These are phyloP conservation scores for Psilopsiagon aurifrons DNA, from an alignment of 2,113 vertebrate species.

Conservation along the genomic window DNA sequence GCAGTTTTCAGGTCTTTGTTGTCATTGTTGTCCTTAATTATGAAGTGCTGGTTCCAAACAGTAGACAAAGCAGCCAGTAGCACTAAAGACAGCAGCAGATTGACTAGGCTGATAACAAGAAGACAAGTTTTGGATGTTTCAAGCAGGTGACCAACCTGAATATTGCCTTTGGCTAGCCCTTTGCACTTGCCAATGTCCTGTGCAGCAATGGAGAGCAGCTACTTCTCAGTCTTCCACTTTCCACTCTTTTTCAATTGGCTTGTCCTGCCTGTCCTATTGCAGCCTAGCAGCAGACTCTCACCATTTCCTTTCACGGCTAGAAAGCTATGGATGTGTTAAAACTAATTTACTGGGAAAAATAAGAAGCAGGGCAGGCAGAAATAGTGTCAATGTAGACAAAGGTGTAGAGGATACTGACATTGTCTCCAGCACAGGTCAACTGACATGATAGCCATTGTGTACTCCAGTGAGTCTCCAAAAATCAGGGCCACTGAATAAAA, in stretches of 20 bases:
- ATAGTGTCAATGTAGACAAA: background rate
- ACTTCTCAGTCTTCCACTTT: background rate
- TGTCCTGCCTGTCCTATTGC: background rate
- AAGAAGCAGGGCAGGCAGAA: background rate
- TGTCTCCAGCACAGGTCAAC: background rate
- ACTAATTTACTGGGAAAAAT: background rate
- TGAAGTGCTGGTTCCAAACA: background rate
- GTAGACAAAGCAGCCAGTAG: background rate
- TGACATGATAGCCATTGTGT: background rate
- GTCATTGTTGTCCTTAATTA: background rate
- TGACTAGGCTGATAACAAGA: background rate
- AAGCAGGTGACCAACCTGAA: rapidly evolving
- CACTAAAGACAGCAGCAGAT: background rate
- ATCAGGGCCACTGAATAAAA: background rate
- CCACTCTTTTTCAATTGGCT: background rate
- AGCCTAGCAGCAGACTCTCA: background rate
- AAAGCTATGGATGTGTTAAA: background rate
- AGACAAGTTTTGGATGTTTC: background rate
- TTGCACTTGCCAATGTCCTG: background rate
- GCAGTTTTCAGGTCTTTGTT: background rate
- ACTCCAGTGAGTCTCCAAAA: background rate
- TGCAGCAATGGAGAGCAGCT: background rate
- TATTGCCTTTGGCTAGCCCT: background rate
- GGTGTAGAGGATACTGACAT: background rate
- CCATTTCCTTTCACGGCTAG: background rate